phyloP scores from a whole-genome alignment of 2,888 invertebrate species.

The Mythimna lalbum region DNA sequence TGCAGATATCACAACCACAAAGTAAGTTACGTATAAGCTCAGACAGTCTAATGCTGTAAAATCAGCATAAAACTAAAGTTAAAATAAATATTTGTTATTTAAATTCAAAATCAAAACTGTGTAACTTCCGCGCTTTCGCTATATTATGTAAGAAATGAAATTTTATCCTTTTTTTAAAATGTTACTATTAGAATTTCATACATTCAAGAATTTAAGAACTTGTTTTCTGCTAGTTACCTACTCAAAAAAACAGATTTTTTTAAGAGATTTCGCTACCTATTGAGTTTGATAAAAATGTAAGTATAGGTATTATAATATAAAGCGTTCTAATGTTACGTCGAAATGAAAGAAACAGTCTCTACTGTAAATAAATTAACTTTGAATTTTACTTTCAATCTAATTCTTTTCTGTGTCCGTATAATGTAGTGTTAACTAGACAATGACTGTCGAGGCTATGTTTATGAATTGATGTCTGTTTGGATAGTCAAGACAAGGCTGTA shows the following conservation, averaged over 20 bases:
- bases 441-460: slow-evolving; percentile 13
- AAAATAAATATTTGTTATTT: slow-evolving; percentile 28
- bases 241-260: not conserved
- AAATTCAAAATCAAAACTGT: slow-evolving; percentile 23
- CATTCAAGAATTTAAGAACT: not conserved
- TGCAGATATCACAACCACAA: not conserved
- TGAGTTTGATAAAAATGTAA: not conserved
- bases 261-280: not conserved
- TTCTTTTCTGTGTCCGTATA: not conserved
- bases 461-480: slow-evolving; percentile 1
- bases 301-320: not conserved
- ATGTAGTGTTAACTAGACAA: not conserved
- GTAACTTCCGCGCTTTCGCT: slow-evolving; percentile 47
- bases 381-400: not conserved
- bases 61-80: slow-evolving; percentile 20
- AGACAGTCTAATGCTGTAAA: slow-evolving; percentile 13
- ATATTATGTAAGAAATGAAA: slow-evolving; percentile 19
- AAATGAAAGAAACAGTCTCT: slow-evolving; percentile 6
- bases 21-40: slow-evolving; percentile 25
- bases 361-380: slow-evolving; percentile 4
- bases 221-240: not conserved
- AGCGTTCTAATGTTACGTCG: slow-evolving; percentile 2
- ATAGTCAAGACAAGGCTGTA: not conserved
- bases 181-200: slow-evolving; percentile 1
- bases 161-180: slow-evolving; percentile 8